Evolutionary conservation across 2,113 vertebrate genomes (phyloP).

Genomic region (Trichechus manatus): DNA sequence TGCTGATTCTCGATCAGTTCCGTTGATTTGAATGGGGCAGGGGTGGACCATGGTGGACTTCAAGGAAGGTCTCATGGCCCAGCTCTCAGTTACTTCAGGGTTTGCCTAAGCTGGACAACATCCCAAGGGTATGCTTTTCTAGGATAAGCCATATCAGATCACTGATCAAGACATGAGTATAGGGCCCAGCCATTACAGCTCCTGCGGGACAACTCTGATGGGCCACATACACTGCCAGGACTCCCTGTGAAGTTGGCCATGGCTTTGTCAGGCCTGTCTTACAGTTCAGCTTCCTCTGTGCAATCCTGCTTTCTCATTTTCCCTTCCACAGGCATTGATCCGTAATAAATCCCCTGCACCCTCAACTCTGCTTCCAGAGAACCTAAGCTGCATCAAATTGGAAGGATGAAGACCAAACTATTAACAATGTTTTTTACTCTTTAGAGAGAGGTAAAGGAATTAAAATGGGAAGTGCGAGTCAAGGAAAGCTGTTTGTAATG

Average conservation of each 20-base stretch:
- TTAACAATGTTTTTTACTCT: not conserved
- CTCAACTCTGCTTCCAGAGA: not conserved
- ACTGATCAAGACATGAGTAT: not conserved
- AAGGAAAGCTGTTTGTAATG: not conserved
- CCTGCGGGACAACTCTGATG: not conserved
- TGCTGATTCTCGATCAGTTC: too few species aligned
- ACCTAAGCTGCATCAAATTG: not conserved
- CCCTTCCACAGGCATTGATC: not conserved
- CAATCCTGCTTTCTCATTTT: not conserved
- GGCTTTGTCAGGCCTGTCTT: not conserved
- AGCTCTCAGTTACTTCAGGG: not conserved
- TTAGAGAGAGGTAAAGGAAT: not conserved
- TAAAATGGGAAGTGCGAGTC: not conserved
- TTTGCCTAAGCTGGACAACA: not conserved
- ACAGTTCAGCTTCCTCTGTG: not conserved
- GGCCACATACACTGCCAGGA: not conserved
- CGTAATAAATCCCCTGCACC: not conserved
- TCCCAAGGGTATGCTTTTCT: not conserved
- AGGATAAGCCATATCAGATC: not conserved
- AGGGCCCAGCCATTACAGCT: not conserved
- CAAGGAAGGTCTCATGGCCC: not conserved
- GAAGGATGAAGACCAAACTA: not conserved
- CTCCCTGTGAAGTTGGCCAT: not conserved
- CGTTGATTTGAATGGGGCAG: not conserved
- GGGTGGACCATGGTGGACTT: not conserved